These are phyloP conservation scores for Oceanodroma leucorhoa DNA, from an alignment of 2,797 vertebrate species.

Conservation along the genomic window DNA sequence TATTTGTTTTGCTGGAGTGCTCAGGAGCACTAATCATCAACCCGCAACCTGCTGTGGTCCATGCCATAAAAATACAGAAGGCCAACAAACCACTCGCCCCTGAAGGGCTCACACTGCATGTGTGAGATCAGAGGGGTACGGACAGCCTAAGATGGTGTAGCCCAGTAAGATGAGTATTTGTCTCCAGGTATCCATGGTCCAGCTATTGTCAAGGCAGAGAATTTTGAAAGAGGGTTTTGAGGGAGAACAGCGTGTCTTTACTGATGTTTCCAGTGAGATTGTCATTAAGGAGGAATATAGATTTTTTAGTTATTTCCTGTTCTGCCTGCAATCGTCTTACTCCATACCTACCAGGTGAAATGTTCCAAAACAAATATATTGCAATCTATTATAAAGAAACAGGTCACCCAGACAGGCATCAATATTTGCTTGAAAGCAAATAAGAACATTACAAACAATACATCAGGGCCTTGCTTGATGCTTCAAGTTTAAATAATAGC, in stretches of 20 bases:
- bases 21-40: neutral
- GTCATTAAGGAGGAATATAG: neutral
- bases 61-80: neutral
- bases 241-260: neutral
- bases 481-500: neutral
- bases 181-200: neutral
- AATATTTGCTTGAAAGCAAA: neutral
- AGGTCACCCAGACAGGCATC: neutral
- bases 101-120: neutral
- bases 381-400: neutral
- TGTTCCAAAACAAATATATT: neutral
- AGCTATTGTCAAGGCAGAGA: neutral
- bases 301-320: neutral
- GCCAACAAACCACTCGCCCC: neutral
- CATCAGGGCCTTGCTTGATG: neutral
- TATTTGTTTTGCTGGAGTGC: neutral
- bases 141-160: neutral
- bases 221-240: neutral
- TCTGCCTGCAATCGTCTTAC: neutral
- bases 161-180: neutral
- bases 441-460: neutral
- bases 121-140: neutral
- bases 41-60: rapidly evolving
- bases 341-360: neutral
- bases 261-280: neutral